phyloP scores from a whole-genome alignment of 2,888 invertebrate species.

The Autographa pulchrina region DNA sequence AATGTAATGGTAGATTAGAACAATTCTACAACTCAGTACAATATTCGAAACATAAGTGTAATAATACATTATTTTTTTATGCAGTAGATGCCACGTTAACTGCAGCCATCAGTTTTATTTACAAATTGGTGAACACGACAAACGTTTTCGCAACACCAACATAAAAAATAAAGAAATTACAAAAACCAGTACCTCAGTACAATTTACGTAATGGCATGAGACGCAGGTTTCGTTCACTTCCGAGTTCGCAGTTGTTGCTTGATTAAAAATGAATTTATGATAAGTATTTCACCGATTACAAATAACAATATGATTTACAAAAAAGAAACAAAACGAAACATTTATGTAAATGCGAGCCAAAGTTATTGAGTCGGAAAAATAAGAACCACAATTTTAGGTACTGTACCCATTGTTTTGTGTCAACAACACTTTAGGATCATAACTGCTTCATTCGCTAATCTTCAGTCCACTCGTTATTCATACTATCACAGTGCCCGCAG shows the following conservation, averaged over 20 bases:
- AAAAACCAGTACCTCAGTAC: background rate
- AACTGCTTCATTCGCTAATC: slow-evolving; percentile 37
- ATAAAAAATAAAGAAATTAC: background rate
- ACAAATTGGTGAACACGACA: no score
- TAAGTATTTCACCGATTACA: background rate
- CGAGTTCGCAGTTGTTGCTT: background rate
- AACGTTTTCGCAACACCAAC: no score
- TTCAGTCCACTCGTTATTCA: slow-evolving; percentile 47
- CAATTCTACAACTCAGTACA: no score
- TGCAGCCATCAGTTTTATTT: no score
- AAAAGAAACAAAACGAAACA: background rate
- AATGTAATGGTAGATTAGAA: no score
- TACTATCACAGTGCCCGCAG: slow-evolving; percentile 33
- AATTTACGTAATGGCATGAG: background rate
- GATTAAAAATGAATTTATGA: slow-evolving; percentile 1
- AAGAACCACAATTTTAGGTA: background rate
- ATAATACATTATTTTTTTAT: no score
- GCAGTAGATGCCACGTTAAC: no score
- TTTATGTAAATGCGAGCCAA: background rate
- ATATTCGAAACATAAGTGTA: no score
- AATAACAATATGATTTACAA: background rate
- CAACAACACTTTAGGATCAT: slow-evolving; percentile 6
- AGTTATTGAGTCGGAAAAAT: background rate
- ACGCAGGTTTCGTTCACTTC: background rate
- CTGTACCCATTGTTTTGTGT: background rate